A percentile compares a stretch with the other conserved stretches of the same genome.
Conservation (phyloP, 2,113 vertebrate species). For the Misgurnus mizolepis region DNA sequence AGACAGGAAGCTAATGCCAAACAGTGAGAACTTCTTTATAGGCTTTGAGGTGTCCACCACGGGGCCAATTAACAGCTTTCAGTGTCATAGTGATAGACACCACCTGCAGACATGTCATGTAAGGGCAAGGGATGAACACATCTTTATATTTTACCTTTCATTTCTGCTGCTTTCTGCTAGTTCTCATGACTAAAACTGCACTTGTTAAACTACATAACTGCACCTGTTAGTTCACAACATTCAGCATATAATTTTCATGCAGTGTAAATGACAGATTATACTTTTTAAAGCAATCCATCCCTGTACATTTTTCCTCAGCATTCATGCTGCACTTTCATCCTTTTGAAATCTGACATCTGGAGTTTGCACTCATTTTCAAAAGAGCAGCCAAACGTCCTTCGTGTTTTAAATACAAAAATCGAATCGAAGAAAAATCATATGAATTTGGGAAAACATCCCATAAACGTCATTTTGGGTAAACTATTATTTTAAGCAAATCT, state of each 20-base stretch:
- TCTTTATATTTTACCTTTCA: neutral
- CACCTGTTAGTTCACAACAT: too few relatives aligned
- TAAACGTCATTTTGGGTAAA: neutral
- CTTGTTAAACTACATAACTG: too few relatives aligned
- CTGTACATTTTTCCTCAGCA: too few relatives aligned
- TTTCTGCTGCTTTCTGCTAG: too few relatives aligned
- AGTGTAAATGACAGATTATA: too few relatives aligned
- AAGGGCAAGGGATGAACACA: neutral
- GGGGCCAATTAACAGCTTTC: conserved; percentile 8
- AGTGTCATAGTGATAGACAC: neutral
- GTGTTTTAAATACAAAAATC: neutral
- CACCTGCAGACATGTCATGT: neutral
- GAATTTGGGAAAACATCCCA: neutral
- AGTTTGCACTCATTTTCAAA: neutral
- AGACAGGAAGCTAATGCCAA: neutral
- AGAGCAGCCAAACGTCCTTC: neutral
- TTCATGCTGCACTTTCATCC: too few relatives aligned
- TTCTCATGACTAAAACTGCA: too few relatives aligned
- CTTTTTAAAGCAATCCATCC: too few relatives aligned
- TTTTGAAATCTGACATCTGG: too few relatives aligned
- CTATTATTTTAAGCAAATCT: neutral
- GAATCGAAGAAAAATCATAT: neutral
- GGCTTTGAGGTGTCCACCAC: neutral
- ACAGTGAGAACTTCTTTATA: neutral
- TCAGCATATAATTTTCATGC: too few relatives aligned